Base-by-base conservation (phyloP, 2,113 vertebrate genomes). In the Megaleporinus macrocephalus region DNA sequence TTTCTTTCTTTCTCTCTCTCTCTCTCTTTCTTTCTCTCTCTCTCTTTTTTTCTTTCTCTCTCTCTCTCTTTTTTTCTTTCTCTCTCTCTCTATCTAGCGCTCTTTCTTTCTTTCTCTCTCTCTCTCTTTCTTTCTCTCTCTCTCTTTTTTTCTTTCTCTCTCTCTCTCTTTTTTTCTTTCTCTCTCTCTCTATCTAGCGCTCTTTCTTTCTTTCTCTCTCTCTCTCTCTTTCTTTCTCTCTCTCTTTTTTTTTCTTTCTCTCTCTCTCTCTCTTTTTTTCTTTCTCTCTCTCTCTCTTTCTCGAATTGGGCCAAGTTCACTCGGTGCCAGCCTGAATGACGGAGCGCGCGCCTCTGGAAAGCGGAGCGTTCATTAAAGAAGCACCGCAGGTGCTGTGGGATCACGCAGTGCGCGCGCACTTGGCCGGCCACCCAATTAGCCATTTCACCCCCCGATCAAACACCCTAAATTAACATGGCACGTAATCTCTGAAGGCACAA, bases 311-410 rank as follows among this genome's bases (percentile, higher is more conserved):
- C 65, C 80, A 71, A 51, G 6, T 78, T 75, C 65, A 82, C 63
- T 82, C 76, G 47, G 68, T 73, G 78, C 76, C 74, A 83, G 33
- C 66, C 26, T 20, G 24, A 66, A 20, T 81, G 82, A 84, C 79
- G 79, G 76, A 75, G 63, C 51, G 51, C 51, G 51, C 71, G 74
- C 71, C 51, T 75, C 55, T 69, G 26, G 63, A 81, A 61, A 81
- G 51, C 53, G 20, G 24, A 36, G 30, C 6, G 16, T 84, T 83
- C 49, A 79, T 86, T 82, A 86, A 65, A 82, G 78, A 49, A 87
- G 78, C 84, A 76, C 81, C 72, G 79, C 76, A 73, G 79, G 59
- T 83, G 75, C 75, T 79, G 44, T 81, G 86, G 86, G 81, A 82
- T 76, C 65, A 76, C 1, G 55, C 51, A 65, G 30, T 71, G 63